phyloP scores from a whole-genome alignment of 2,113 vertebrate genomes.

The Holacanthus passer region DNA sequence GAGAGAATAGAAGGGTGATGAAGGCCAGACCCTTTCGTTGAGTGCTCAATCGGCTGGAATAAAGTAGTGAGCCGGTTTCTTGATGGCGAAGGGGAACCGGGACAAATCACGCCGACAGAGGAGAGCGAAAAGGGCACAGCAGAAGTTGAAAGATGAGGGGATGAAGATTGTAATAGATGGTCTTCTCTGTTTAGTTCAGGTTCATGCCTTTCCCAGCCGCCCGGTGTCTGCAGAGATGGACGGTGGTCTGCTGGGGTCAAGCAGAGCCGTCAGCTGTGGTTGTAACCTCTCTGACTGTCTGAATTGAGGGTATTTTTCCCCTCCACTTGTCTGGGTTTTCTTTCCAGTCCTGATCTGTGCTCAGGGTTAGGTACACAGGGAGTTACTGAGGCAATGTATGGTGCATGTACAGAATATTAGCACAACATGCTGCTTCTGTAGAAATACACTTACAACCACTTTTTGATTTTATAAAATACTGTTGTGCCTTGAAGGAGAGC shows the following conservation, averaged over 20 bases:
- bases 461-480: background rate
- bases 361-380: conserved; percentile 44
- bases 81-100: conserved; percentile 61
- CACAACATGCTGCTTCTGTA: conserved; percentile 34
- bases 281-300: conserved; percentile 59
- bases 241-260: conserved; percentile 64
- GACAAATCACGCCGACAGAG: conserved; percentile 71
- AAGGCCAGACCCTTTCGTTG: conserved; percentile 64
- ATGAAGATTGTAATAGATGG: conserved; percentile 74
- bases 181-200: conserved; percentile 73
- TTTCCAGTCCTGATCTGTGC: conserved; percentile 38
- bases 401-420: conserved; percentile 1
- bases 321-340: conserved; percentile 44
- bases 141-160: conserved; percentile 75
- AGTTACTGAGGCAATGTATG: background rate
- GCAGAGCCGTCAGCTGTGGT: conserved; percentile 56
- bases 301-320: conserved; percentile 45
- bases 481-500: background rate
- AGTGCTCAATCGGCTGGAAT: conserved; percentile 76
- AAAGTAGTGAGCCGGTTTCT: conserved; percentile 65
- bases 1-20: conserved; percentile 55
- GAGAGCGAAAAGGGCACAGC: conserved; percentile 69
- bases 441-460: background rate
- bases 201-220: conserved; percentile 54
- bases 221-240: conserved; percentile 59